Evolutionary conservation across 2,888 invertebrate genomes (phyloP).

Genomic region (Aricia artaxerxes): DNA sequence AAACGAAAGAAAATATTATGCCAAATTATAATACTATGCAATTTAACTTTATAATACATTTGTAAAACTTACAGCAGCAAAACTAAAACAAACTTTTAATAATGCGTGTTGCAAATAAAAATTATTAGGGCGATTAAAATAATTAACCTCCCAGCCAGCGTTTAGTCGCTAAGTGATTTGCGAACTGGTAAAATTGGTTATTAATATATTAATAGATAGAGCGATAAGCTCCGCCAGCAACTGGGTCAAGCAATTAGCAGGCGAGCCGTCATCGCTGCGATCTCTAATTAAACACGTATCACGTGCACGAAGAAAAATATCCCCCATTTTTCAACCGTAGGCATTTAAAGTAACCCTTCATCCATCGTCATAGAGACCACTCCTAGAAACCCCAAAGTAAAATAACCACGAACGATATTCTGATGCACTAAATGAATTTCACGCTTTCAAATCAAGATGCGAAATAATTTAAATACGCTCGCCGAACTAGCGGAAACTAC

Average conservation of each 20-base stretch:
- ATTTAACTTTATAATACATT: too few relatives aligned
- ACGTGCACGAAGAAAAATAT: constrained; percentile 30
- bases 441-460: neutral
- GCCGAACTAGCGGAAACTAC: neutral
- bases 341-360: neutral
- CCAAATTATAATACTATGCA: too few relatives aligned
- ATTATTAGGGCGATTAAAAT: neutral
- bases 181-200: constrained; percentile 10
- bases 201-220: constrained; percentile 31
- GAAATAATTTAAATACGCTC: constrained; percentile 14
- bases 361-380: neutral
- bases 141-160: neutral
- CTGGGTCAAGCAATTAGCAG: constrained; percentile 34
- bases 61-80: neutral
- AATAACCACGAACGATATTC: neutral
- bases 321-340: neutral
- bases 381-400: neutral
- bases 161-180: neutral
- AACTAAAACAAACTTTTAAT: neutral
- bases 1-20: too few relatives aligned
- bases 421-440: constrained; percentile 7
- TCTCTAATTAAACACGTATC: constrained; percentile 32
- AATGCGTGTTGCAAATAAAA: neutral
- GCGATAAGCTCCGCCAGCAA: constrained; percentile 29
- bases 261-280: constrained; percentile 30